Evolutionary conservation across 2,888 invertebrate species (phyloP).

Genomic region (Eristalis tenax): DNA sequence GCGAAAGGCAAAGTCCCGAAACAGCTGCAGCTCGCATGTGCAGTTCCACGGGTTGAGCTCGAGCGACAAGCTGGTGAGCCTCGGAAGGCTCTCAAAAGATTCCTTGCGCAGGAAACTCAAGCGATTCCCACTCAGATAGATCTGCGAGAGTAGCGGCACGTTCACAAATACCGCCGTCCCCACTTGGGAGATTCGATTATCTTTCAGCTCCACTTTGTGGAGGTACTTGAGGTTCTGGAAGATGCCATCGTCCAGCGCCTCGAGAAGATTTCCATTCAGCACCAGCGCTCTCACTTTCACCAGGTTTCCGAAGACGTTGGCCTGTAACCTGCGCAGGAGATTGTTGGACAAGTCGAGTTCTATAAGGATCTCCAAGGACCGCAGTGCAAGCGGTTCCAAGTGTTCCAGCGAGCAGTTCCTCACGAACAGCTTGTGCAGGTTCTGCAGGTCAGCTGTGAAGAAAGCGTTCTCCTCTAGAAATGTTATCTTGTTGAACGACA

Average conservation of each 20-base stretch:
- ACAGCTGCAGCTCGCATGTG: conserved; percentile 90
- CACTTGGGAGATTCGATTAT: conserved; percentile 87
- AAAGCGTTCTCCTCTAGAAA: conserved; percentile 87
- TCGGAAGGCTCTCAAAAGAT: conserved; percentile 85
- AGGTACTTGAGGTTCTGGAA: conserved; percentile 89
- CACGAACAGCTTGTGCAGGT: conserved; percentile 90
- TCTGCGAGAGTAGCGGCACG: conserved; percentile 86
- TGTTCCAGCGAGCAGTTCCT: conserved; percentile 87
- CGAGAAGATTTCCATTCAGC: conserved; percentile 88
- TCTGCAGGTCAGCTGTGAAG: conserved; percentile 86
- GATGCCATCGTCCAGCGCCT: conserved; percentile 86
- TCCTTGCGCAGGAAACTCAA: conserved; percentile 86
- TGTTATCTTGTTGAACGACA: conserved; percentile 86
- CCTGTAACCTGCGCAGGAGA: conserved; percentile 84
- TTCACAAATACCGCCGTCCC: conserved; percentile 87
- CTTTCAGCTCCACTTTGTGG: conserved; percentile 88
- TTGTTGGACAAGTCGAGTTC: conserved; percentile 91
- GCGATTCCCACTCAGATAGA: conserved; percentile 88
- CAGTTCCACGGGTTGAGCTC: conserved; percentile 94
- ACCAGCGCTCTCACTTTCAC: conserved; percentile 87
- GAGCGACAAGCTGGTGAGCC: conserved; percentile 88
- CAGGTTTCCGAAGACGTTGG: conserved; percentile 87
- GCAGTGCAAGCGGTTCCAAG: conserved; percentile 88
- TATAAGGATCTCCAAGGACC: conserved; percentile 88
- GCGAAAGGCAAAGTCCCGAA: conserved; percentile 89